phyloP scores from a whole-genome alignment of 2,797 vertebrate species.

The Carduelis carduelis region DNA sequence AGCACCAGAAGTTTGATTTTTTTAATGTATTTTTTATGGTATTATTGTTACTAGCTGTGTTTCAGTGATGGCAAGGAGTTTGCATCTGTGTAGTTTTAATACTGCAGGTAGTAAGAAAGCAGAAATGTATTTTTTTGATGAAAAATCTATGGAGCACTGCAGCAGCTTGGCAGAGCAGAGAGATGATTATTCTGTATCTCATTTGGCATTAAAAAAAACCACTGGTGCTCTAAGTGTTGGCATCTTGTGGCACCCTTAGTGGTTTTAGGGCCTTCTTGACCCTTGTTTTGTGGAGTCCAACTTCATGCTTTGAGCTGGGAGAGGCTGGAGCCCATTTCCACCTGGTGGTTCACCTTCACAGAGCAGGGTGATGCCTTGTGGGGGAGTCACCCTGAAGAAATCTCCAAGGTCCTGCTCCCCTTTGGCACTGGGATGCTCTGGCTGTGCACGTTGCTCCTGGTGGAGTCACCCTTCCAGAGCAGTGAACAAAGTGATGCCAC shows the following conservation, averaged over 20 bases:
- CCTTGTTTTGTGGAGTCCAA: not conserved
- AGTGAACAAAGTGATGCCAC: not conserved
- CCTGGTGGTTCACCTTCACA: not conserved
- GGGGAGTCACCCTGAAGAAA: not conserved
- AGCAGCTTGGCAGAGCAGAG: not conserved
- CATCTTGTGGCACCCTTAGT: fast-evolving
- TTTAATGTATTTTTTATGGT: not conserved
- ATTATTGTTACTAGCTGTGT: not conserved
- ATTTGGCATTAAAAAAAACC: not conserved
- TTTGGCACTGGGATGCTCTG: not conserved
- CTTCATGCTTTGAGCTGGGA: not conserved
- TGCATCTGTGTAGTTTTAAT: not conserved
- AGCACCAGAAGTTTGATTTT: not conserved
- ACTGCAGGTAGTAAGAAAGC: not conserved
- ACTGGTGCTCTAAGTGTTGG: not conserved
- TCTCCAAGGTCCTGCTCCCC: not conserved
- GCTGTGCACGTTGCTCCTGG: not conserved
- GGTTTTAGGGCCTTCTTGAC: not conserved
- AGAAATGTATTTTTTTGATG: not conserved
- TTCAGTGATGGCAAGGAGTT: not conserved
- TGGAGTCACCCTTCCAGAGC: fast-evolving
- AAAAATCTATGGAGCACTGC: not conserved
- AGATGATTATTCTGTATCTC: not conserved
- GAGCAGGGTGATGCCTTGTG: not conserved
- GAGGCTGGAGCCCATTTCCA: not conserved